Base-by-base conservation (phyloP, 2,888 invertebrate species). In the Standfussiana lucernea region DNA sequence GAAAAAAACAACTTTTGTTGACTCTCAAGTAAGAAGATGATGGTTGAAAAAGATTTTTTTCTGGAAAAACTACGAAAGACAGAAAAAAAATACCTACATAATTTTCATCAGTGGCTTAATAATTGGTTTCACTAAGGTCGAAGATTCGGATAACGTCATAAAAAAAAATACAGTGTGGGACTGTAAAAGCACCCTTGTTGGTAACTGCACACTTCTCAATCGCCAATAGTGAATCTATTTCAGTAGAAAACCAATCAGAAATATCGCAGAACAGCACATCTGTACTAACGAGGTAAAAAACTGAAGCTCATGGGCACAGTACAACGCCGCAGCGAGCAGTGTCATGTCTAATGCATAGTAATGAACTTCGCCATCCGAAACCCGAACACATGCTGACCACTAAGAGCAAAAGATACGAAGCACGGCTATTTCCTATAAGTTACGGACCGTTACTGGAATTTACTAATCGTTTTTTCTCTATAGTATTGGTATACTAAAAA, bases 281-380 rank as follows among this genome's bases (percentile, higher is more conserved):
- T 13, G 61, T 28, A 40, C 50, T 61, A 53, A 50, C 40, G 18
- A 56, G 21, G 56, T 67, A 81, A 71, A 76, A 80, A 80, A 62
- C 59, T 24, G 35, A 62, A 62, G 13, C 15, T 21, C 28, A 0
- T 0, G 21, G 53, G 53, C 15, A 32, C 40, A 40, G n/a, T 66
- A 69, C 56, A n/a, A 50, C 24, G 28, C 62, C 35, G 62, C 59
- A 56, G n/a, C n/a, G 68, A 67, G 24, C 47, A 21, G 77, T 82
- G 56, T 70, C 81, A 78, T 81, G 81, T 81, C 82, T 82, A 83
- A 83, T 82, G 82, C 83, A 82, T 82, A 82, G 83, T 82, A 83
- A 82, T 82, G 83, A 82, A 82, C 83, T 66, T 65, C 61, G 73
- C 50, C 70, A 77, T 62, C 62, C 53, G 45, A 35, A 65, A 71